Evolutionary conservation across 2,113 vertebrate genomes (phyloP).

Genomic region (Electrona antarctica): DNA sequence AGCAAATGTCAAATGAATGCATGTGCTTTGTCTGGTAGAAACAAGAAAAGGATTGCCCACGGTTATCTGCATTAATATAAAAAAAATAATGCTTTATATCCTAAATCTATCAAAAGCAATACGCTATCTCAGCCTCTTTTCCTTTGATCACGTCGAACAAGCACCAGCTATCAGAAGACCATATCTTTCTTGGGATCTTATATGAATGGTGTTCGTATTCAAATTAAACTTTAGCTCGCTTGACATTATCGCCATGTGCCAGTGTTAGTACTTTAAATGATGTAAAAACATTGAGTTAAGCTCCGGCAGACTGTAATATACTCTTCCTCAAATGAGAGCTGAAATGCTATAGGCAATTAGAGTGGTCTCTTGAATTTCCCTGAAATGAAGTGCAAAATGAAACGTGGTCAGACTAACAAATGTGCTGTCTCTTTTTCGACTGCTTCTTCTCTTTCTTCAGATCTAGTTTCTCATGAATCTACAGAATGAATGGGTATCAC

Average conservation of each 20-base stretch:
- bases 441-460: conserved; percentile 54
- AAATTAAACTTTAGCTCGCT: conserved; percentile 26
- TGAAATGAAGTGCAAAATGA: conserved; percentile 70
- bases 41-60: conserved; percentile 36
- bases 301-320: conserved; percentile 51
- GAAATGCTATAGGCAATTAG: conserved; percentile 73
- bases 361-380: conserved; percentile 67
- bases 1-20: conserved; percentile 61
- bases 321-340: conserved; percentile 48
- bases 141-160: conserved; percentile 17
- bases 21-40: conserved; percentile 36
- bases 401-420: conserved; percentile 74
- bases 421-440: conserved; percentile 46
- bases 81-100: conserved; percentile 8
- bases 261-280: conserved; percentile 52
- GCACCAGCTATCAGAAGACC: conserved; percentile 26
- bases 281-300: conserved; percentile 42
- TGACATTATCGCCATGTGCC: conserved; percentile 44
- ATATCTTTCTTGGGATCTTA: conserved; percentile 1
- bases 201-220: conserved; percentile 5
- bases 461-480: conserved; percentile 13
- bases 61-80: neutral
- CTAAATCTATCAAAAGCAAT: conserved; percentile 14
- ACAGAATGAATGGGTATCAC: conserved; percentile 44
- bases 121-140: conserved; percentile 1